Evolutionary conservation across 2,888 invertebrate species (phyloP).

Genomic region (Trichopria drosophilae): DNA sequence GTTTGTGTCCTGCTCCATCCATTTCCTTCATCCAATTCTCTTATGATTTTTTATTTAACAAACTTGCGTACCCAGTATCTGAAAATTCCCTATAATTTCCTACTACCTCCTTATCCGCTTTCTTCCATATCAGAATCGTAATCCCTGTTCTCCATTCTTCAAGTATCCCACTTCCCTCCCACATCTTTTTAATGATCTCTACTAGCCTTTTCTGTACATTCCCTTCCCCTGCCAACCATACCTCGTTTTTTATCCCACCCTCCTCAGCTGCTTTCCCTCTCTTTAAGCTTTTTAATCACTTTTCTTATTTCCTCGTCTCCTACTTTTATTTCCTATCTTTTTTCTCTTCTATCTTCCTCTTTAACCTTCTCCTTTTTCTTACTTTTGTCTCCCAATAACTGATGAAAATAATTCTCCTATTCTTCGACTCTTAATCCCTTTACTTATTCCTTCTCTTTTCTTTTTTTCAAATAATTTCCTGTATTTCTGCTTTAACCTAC

Average conservation of each 20-base stretch:
- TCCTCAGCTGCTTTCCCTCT: neutral
- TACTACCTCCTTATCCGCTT: neutral
- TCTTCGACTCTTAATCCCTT: neutral
- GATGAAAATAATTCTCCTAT: neutral
- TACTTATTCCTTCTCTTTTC: neutral
- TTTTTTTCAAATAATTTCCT: neutral
- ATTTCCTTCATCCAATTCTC: conserved; percentile 4
- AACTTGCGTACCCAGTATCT: neutral
- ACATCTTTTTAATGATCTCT: neutral
- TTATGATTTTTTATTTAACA: conserved; percentile 1
- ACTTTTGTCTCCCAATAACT: neutral
- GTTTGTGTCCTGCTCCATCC: conserved; percentile 1
- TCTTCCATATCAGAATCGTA: no score
- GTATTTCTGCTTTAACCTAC: neutral
- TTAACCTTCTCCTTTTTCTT: no score
- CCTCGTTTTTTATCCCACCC: neutral
- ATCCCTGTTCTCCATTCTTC: neutral
- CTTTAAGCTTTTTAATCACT: no score
- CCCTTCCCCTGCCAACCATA: neutral
- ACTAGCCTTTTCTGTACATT: neutral
- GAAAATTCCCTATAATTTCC: neutral
- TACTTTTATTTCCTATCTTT: no score
- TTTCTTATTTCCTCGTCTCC: no score
- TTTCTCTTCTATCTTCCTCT: no score
- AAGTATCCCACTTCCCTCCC: neutral